Conservation (phyloP, 2,888 invertebrate species). For the Cyaniris semiargus region DNA sequence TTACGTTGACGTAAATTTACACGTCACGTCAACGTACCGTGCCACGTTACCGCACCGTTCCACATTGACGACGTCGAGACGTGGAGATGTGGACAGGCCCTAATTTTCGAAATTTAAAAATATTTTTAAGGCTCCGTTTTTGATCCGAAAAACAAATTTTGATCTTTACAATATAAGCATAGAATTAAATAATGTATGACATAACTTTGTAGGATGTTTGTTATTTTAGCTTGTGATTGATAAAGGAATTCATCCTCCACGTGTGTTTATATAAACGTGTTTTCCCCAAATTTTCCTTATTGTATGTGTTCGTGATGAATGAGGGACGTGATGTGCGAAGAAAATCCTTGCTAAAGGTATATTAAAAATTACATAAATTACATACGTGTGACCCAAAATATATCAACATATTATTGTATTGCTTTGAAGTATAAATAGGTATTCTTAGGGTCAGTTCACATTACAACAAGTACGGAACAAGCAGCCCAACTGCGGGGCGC, state of each 20-base stretch:
- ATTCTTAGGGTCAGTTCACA: no score
- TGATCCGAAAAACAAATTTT: not conserved
- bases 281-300: conserved; percentile 9
- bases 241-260: not conserved
- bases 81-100: no score
- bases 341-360: not conserved
- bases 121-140: no score
- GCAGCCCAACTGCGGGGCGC: no score
- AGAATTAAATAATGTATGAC: not conserved
- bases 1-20: no score
- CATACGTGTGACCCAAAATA: not conserved
- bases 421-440: no score
- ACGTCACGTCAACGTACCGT: no score
- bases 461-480: no score
- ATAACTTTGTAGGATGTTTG: not conserved
- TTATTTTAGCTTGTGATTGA: not conserved
- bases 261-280: not conserved
- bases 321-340: not conserved
- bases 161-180: not conserved
- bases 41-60: no score
- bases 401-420: no score
- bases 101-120: no score
- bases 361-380: not conserved
- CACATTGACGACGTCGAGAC: no score
- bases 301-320: not conserved